Base-by-base conservation (phyloP, 2,797 vertebrate species). In the Myripristis murdjan region DNA sequence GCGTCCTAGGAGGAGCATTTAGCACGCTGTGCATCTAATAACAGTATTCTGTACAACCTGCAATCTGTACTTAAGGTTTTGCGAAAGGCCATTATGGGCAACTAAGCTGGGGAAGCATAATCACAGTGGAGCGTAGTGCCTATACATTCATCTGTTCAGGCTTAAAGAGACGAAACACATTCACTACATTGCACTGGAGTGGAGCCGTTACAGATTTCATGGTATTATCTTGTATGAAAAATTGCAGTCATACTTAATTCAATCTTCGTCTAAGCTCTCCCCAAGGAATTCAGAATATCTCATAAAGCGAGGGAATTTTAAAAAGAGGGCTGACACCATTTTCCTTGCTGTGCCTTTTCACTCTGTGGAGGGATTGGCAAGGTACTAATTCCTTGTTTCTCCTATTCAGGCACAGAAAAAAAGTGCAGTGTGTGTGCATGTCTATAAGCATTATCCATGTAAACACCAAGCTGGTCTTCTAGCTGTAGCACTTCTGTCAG, bases 311-410 rank as follows among this genome's bases (percentile, higher is more conserved):
- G 35, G 18, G 53, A 67, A 24, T 85, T 79, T 64, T 57, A 10
- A 66, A 65, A 70, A 62, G 47, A 4, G 22, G 47, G 35, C 43
- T 78, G 81, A 81, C 75, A 60, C 69, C 10, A 65, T 83, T 83
- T 68, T 2, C n/a, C 54, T 15, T 76, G 46, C 7, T 83, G n/a
- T n/a, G 44, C 37, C 66, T 80, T 10, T 82, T 76, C 54, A 82
- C 41, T 62, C 24, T 1, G 24, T 11, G 56, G 64, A 46, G 12
- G 60, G 67, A 83, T 66, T 57, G 73, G 33, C 9, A 58, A 66
- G 24, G 47, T 63, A 60, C 41, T 81, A 82, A 89, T 75, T 86
- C 84, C 70, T 72, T 79, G 75, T 89, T 84, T 81, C 57, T 75
- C 68, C 63, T 78, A 65, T 88, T 83, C 48, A 56, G 60, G 37